Evolutionary conservation across 2,797 vertebrate genomes (phyloP), one percentile per base, ranked within the genome.

Genomic region (Euphonia xanthogaster): DNA sequence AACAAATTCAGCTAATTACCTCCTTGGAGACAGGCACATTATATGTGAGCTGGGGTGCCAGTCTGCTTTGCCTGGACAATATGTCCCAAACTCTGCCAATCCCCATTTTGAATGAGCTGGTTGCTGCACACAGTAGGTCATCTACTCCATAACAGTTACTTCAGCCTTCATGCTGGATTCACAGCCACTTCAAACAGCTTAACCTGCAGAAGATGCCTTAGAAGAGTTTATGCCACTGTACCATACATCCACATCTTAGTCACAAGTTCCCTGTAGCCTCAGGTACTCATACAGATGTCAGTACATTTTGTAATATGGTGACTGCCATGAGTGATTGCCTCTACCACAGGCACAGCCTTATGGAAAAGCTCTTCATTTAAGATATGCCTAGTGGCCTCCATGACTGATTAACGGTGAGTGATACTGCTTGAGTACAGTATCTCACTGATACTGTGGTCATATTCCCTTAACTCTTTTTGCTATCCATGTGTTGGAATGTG

Each of bases 251-350:
- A 53, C 87, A 88, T 90, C 79, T 88, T 94, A 94, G 93, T 88
- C 95, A 93, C 0, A 17, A 82, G 76, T 81, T 94, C 85, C 91
- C 87, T 16, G 23, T 88, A 92, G 85, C 95, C 95, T 93, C 89
- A 94, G 96, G 96, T 96, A 88, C 89, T 73, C 45, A 23, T 71
- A 78, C 93, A 96, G 93, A 96, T 93, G 94, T 94, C 96, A 91
- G 66, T 6, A 3, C 0, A 0, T 93, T 91, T 86, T 81, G 60
- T 68, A 71, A 72, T 81, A 86, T 63, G 79, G 89, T 91, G 96
- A 73, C 94, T 37, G 4, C 85, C 79, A 60, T 94, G 89, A 96
- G 76, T 94, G 93, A 96, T 95, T 82, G 87, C 70, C 60, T 53
- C 79, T 63, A 95, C 82, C 73, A 91, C 82, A 91, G 91, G 89